Evolutionary conservation across 2,797 vertebrate genomes (phyloP), one percentile per base, ranked within the genome.

Genomic region (Ara ararauna): DNA sequence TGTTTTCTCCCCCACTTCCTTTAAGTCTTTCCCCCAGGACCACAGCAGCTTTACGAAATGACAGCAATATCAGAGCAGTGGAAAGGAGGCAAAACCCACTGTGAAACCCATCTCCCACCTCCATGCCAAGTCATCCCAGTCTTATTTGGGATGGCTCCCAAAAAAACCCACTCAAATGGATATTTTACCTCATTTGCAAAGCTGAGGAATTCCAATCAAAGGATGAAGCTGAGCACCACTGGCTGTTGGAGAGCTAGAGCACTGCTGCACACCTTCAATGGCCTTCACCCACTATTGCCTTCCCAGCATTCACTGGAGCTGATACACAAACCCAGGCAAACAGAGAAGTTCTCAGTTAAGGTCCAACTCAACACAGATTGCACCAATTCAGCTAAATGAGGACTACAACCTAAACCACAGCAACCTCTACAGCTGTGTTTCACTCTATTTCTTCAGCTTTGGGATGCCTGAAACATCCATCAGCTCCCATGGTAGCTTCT

Each of bases 201-300:
- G n/a, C n/a, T 66, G 27, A n/a, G 8, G 45, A 70, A 21, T 61
- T 60, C 20, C 38, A 83, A 1, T 6, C 45, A n/a, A 29, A 62
- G 44, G 36, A 51, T 6, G 8, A 15, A 51, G n/a, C 30, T 0
- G 2, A 77, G 30, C 53, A 34, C 23, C 3, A 1, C 36, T 23
- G 53, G 56, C 15, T 77, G 0, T 2, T 8, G 27, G 45, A 51
- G 38, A 72, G n/a, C 24, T 5, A 1, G 36, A 32, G 26, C 29
- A 19, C 14, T 10, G 23, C 30, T 38, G 48, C 51, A 16, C 51
- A 16, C 17, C 47, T 32, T 42, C 66, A 74, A 5, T 2, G 12
- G 24, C n/a, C 30, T 73, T 68, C 48, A 26, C 30, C 34, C 32
- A 21, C 24, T 20, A 5, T 4, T 26, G 10, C 27, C 53, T 36